A percentile compares a stretch with the other conserved stretches of the same genome.
Evolutionary conservation across 2,888 invertebrate genomes (phyloP).

Genomic region (Parelbella ahira): DNA sequence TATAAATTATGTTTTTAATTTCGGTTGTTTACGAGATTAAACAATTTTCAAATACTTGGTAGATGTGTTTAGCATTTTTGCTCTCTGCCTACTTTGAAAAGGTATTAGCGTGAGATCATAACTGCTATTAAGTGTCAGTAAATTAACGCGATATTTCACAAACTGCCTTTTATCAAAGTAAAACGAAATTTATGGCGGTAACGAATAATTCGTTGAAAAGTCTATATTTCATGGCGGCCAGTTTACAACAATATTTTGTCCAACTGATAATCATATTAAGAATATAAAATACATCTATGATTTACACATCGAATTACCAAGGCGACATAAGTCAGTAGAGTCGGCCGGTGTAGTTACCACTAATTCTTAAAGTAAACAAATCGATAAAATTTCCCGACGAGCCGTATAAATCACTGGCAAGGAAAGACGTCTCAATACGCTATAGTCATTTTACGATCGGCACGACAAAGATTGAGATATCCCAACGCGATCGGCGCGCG

Average conservation of each 20-base stretch:
- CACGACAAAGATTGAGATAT: conserved; percentile 41
- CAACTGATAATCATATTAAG: conserved; percentile 33
- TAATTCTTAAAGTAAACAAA: conserved; percentile 78
- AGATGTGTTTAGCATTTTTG: too few species aligned
- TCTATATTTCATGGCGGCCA: conserved; percentile 4
- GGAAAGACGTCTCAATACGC: conserved; percentile 73
- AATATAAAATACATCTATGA: conserved; percentile 42
- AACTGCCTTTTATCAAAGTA: too few species aligned
- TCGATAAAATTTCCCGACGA: conserved; percentile 67
- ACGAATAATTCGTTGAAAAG: too few species aligned
- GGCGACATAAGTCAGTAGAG: conserved; percentile 58
- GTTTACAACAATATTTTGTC: conserved; percentile 28
- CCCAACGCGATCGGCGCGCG: conserved; percentile 25
- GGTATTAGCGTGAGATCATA: too few species aligned
- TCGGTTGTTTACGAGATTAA: too few species aligned
- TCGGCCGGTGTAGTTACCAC: conserved; percentile 55
- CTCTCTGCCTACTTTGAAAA: too few species aligned
- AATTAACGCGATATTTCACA: too few species aligned
- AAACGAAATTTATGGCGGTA: too few species aligned
- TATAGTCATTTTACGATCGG: conserved; percentile 47
- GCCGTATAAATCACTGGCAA: conserved; percentile 63
- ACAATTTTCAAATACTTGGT: too few species aligned
- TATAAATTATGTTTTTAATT: too few species aligned
- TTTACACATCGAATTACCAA: conserved; percentile 62
- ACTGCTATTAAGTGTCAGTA: too few species aligned